Percentiles rank a stretch among this genome's conserved stretches.
These are phyloP conservation scores for Brachionus rotundiformis DNA, from an alignment of 1,140 invertebrate genomes.

Conservation along the genomic window DNA sequence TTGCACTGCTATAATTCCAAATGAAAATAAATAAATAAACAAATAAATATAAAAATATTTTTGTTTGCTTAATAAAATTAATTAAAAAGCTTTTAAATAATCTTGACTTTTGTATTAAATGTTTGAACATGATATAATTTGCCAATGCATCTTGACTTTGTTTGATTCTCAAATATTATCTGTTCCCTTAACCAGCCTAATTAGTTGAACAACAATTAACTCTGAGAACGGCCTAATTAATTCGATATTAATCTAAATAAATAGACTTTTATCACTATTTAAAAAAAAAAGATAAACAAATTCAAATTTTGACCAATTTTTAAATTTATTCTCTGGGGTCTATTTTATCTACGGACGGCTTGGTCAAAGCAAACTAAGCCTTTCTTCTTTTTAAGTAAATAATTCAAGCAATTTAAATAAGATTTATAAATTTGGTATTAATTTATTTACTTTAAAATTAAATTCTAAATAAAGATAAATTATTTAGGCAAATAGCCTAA, in stretches of 20 bases:
- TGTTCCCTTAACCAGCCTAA: not conserved
- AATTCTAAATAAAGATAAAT: too few species aligned
- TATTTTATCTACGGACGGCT: too few species aligned
- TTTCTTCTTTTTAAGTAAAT: too few species aligned
- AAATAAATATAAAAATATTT: not conserved
- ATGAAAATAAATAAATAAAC: constrained; percentile 41
- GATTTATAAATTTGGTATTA: too few species aligned
- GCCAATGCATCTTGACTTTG: constrained; percentile 21
- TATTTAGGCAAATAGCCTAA: too few species aligned
- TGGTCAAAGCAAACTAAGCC: too few species aligned
- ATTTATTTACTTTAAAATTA: too few species aligned
- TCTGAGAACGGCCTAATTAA: constrained; percentile 6
- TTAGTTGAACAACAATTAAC: not conserved
- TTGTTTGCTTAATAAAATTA: constrained; percentile 16
- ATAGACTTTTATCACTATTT: not conserved
- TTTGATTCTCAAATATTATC: constrained; percentile 27
- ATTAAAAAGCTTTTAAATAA: constrained; percentile 24
- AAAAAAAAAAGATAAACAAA: not conserved
- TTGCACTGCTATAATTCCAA: constrained; percentile 25
- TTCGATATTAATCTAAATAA: not conserved
- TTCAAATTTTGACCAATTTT: too few species aligned
- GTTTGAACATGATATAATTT: constrained; percentile 36
- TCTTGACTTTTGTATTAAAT: not conserved
- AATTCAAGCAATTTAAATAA: too few species aligned
- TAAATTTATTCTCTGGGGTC: too few species aligned